Conservation (phyloP, 2,888 invertebrate genomes). For the Theristus sp. region DNA sequence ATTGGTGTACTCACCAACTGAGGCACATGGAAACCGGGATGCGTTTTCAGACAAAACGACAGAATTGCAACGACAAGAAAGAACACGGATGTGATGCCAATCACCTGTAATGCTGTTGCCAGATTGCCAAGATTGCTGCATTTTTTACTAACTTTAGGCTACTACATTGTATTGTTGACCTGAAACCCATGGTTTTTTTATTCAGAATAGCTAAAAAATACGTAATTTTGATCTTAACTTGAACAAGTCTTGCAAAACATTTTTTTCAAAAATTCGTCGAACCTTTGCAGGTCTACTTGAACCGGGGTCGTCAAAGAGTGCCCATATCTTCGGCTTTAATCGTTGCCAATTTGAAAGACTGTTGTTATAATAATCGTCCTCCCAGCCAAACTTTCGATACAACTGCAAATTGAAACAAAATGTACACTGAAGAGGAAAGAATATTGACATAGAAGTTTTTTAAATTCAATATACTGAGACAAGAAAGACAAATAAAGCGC, state of each 20-base stretch:
- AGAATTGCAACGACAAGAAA: constrained; percentile 89
- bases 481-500: too few relatives aligned
- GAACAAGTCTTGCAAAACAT: too few relatives aligned
- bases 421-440: background rate
- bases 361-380: constrained; percentile 78
- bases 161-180: too few relatives aligned
- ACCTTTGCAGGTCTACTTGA: constrained; percentile 94
- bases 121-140: too few relatives aligned
- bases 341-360: constrained; percentile 59
- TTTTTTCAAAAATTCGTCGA: too few relatives aligned
- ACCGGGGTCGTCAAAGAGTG: constrained; percentile 94
- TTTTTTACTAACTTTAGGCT: too few relatives aligned
- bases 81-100: constrained; percentile 76
- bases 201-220: too few relatives aligned
- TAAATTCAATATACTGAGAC: too few relatives aligned
- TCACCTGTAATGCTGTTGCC: constrained; percentile 67
- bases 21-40: constrained; percentile 66
- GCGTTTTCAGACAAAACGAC: constrained; percentile 87
- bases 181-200: too few relatives aligned
- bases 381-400: constrained; percentile 77
- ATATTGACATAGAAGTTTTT: background rate
- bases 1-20: background rate
- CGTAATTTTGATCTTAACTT: too few relatives aligned
- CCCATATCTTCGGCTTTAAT: constrained; percentile 93
- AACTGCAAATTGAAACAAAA: background rate